Evolutionary conservation across 2,888 invertebrate genomes (phyloP).

Genomic region (Venusia cambrica): DNA sequence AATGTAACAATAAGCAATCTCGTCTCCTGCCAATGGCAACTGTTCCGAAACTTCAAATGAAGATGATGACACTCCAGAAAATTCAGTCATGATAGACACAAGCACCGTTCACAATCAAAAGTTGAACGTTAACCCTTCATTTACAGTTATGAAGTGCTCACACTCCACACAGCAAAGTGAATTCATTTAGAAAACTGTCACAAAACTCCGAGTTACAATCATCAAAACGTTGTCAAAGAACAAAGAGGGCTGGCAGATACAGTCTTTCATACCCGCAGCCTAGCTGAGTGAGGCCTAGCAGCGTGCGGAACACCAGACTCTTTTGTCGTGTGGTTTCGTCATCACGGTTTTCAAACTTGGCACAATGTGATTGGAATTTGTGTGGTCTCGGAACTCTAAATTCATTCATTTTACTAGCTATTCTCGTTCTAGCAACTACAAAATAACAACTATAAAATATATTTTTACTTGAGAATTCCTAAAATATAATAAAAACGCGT

Average conservation of each 20-base stretch:
- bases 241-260: conserved; percentile 42
- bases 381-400: too few relatives aligned
- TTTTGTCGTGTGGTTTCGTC: conserved; percentile 57
- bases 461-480: too few relatives aligned
- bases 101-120: too few relatives aligned
- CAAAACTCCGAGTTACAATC: conserved; percentile 39
- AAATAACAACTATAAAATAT: too few relatives aligned
- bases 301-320: conserved; percentile 45
- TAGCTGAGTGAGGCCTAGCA: conserved; percentile 24
- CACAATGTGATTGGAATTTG: conserved; percentile 30
- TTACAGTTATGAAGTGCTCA: conserved; percentile 20
- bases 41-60: too few relatives aligned
- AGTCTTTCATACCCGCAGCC: conserved; percentile 20
- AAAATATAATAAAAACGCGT: too few relatives aligned
- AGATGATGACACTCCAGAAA: too few relatives aligned
- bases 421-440: too few relatives aligned
- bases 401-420: too few relatives aligned
- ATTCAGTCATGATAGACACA: too few relatives aligned
- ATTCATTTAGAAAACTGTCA: conserved; percentile 33
- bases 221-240: conserved; percentile 45
- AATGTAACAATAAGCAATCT: too few relatives aligned
- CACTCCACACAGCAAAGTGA: conserved; percentile 25
- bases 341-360: conserved; percentile 49
- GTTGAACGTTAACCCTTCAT: conserved; percentile 4
- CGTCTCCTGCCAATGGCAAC: too few relatives aligned